These are phyloP conservation scores for Sterrhoptilus dennistouni DNA, from an alignment of 2,113 vertebrate species.

Conservation along the genomic window DNA sequence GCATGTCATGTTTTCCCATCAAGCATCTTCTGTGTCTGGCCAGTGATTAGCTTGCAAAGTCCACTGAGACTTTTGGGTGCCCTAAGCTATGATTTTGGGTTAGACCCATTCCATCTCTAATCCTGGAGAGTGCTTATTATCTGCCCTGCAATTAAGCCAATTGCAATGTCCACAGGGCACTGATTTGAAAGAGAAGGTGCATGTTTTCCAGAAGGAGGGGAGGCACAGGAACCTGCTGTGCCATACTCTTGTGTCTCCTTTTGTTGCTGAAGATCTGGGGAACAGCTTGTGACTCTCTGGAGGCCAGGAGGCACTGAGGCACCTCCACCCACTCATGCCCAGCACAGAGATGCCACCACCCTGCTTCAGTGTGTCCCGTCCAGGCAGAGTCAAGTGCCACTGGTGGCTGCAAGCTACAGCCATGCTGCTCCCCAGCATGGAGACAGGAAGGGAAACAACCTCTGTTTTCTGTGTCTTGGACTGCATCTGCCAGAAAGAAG, in stretches of 20 bases:
- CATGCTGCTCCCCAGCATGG: background rate
- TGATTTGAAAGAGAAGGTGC: background rate
- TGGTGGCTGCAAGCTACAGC: background rate
- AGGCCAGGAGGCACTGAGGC: background rate
- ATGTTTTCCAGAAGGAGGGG: background rate
- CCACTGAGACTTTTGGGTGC: background rate
- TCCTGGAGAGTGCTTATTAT: background rate
- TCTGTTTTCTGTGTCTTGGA: background rate
- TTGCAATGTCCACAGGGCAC: background rate
- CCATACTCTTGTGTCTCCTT: background rate
- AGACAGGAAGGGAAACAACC: background rate
- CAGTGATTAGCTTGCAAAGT: background rate
- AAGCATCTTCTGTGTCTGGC: background rate
- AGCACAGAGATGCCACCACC: background rate
- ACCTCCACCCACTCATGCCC: background rate
- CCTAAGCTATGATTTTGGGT: constrained; percentile 6
- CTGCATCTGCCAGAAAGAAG: background rate
- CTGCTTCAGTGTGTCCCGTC: background rate
- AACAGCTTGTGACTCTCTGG: background rate
- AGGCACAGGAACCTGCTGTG: background rate
- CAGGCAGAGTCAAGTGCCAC: background rate
- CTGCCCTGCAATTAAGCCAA: constrained; percentile 12
- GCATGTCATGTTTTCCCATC: background rate
- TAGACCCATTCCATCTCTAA: background rate
- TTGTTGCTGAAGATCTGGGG: background rate